These are phyloP conservation scores for Aethes cnicana DNA, from an alignment of 2,888 invertebrate species.

Conservation along the genomic window DNA sequence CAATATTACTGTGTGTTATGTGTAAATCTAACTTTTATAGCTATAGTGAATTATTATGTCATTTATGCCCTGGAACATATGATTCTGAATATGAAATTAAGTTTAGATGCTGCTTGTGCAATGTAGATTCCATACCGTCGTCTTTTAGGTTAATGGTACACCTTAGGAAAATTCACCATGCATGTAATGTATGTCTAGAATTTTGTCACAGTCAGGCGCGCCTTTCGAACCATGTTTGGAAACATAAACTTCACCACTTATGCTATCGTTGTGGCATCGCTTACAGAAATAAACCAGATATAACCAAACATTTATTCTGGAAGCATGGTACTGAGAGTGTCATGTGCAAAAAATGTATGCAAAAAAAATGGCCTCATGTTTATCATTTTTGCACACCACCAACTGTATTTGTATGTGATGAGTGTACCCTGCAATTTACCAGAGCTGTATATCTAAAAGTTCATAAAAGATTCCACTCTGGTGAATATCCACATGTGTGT, in stretches of 20 bases:
- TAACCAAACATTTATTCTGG: constrained; percentile 95
- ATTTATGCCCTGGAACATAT: constrained; percentile 91
- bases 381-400: constrained; percentile 95
- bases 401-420: constrained; percentile 89
- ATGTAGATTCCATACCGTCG: constrained; percentile 89
- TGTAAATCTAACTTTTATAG: constrained; percentile 93
- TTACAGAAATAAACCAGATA: constrained; percentile 93
- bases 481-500: constrained; percentile 88
- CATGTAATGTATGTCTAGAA: constrained; percentile 94
- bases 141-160: constrained; percentile 95
- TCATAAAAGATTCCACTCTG: constrained; percentile 89
- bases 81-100: constrained; percentile 85
- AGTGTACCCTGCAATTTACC: constrained; percentile 89
- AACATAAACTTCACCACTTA: constrained; percentile 92
- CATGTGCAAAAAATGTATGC: constrained; percentile 91
- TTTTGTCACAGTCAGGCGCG: constrained; percentile 90
- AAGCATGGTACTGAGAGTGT: constrained; percentile 96
- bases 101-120: constrained; percentile 92
- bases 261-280: constrained; percentile 94
- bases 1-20: constrained; percentile 91
- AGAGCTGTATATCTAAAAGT: constrained; percentile 91
- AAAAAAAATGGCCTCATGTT: constrained; percentile 95
- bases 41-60: constrained; percentile 93
- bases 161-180: constrained; percentile 90
- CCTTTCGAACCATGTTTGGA: constrained; percentile 94